Percentiles rank a stretch among this genome's conserved stretches.
These are phyloP conservation scores for Ephestia elutella DNA, from an alignment of 1,140 invertebrate genomes.

Conservation along the genomic window DNA sequence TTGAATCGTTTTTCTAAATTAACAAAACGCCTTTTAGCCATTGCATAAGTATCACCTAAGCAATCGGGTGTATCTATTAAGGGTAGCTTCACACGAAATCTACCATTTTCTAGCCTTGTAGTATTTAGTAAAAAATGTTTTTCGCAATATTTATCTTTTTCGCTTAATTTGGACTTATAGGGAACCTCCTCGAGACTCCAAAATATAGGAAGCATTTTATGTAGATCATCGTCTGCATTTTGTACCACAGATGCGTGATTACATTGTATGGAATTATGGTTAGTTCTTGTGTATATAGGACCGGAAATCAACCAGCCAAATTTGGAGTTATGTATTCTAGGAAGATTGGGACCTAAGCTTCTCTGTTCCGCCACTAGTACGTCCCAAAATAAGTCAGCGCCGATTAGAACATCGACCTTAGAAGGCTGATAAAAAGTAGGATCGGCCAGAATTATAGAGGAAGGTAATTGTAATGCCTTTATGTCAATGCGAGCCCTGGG, in stretches of 20 bases:
- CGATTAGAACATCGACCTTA: conserved; percentile 39
- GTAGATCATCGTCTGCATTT: background rate
- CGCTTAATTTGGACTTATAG: conserved; percentile 1
- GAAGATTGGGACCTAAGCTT: conserved; percentile 22
- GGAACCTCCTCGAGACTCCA: conserved; percentile 29
- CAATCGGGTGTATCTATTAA: conserved; percentile 26
- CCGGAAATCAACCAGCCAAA: conserved; percentile 42
- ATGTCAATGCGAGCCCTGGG: conserved; percentile 27
- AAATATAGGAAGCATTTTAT: conserved; percentile 18
- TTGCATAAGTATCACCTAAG: conserved; percentile 33
- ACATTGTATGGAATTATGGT: conserved; percentile 13
- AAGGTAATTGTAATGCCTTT: conserved; percentile 24
- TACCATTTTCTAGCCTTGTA: conserved; percentile 25
- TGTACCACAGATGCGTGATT: conserved; percentile 16
- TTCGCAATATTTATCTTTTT: conserved; percentile 22
- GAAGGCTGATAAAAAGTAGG: conserved; percentile 41
- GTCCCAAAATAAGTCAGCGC: conserved; percentile 41
- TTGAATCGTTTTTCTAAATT: conserved; percentile 39
- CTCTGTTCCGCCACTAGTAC: conserved; percentile 30
- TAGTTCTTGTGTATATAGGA: conserved; percentile 12
- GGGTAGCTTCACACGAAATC: conserved; percentile 39
- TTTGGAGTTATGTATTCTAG: conserved; percentile 30
- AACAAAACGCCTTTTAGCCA: conserved; percentile 28
- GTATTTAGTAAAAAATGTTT: conserved; percentile 25
- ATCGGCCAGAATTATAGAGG: conserved; percentile 36